Evolutionary conservation across 2,113 vertebrate genomes (phyloP).

Genomic region (Nymphicus hollandicus): DNA sequence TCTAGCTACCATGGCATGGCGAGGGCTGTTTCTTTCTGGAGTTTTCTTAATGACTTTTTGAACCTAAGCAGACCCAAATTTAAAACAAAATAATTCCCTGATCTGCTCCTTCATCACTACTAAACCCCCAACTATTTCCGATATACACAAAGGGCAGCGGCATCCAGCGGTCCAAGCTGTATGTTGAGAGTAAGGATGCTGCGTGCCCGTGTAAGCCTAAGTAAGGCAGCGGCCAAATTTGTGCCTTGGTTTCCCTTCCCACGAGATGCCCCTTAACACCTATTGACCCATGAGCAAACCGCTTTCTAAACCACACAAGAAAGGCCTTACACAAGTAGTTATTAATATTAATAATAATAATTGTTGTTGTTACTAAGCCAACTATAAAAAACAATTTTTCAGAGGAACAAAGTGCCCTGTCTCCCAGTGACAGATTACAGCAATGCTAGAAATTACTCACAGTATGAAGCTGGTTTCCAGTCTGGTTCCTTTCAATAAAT

Average conservation of each 20-base stretch:
- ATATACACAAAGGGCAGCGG: background rate
- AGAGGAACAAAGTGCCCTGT: conserved; percentile 62
- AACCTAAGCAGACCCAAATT: background rate
- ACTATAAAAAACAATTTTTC: conserved; percentile 67
- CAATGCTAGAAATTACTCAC: conserved; percentile 61
- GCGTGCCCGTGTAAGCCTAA: background rate
- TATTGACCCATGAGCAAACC: background rate
- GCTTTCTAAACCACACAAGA: background rate
- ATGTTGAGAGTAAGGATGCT: background rate
- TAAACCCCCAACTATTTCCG: background rate
- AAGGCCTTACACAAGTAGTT: conserved; percentile 34
- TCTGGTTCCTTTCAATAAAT: conserved; percentile 67
- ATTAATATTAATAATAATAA: conserved; percentile 70
- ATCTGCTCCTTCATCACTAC: background rate
- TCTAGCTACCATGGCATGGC: background rate
- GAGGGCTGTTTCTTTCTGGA: background rate
- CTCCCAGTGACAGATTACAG: conserved; percentile 51
- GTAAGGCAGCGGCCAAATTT: background rate
- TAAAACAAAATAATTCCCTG: background rate
- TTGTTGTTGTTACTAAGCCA: conserved; percentile 61
- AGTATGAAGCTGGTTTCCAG: conserved; percentile 61
- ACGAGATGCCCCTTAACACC: background rate
- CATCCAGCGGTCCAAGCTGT: background rate
- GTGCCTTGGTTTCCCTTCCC: background rate
- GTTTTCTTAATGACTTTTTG: background rate